Evolutionary conservation across 2,113 vertebrate genomes (phyloP), one percentile per base, ranked within the genome.

Genomic region (Spea multiplicata): DNA sequence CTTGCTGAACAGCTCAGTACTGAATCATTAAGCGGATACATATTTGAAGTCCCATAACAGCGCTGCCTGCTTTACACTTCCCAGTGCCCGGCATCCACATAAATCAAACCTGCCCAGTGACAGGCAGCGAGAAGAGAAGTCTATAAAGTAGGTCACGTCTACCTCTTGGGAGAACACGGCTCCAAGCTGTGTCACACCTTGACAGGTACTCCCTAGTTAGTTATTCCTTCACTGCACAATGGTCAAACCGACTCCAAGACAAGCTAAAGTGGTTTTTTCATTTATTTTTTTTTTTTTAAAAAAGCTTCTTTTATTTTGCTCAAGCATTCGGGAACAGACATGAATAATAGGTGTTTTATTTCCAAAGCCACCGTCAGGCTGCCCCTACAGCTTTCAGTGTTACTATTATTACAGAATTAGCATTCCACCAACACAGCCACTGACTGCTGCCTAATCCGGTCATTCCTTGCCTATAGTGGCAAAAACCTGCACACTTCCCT

Each of bases 91-190:
- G 10, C 50, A 12, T 66, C 70, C 55, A 46, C 49, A 73, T 74
- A 64, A 80, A 80, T 80, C 78, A 80, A 79, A 79, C 62, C 77
- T 73, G 61, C 76, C 69, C 17, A 17, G 71, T 55, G 64, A 80
- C 78, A 80, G 45, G 64, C 50, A 49, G 30, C 30, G 1, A 30
- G 61, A 53, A 10, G 69, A 67, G 77, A 61, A 59, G 46, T 30
- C 50, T 16, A 16, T 52, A 74, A 80, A 64, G 49, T 80, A 80
- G 78, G 78, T 80, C 78, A 80, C 52, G 66, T 61, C 30, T 68
- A 45, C 71, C 78, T 61, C 71, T 50, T 52, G 78, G 71, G 78
- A 67, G 62, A 66, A 74, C 71, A 62, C 71, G 49, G 44, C 52
- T 59, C 53, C 52, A 66, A 55, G 48, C 64, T 47, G 46, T 14